Evolutionary conservation across 2,797 vertebrate genomes (phyloP), one percentile per base, ranked within the genome.

Genomic region (Halcyon smyrnensis): DNA sequence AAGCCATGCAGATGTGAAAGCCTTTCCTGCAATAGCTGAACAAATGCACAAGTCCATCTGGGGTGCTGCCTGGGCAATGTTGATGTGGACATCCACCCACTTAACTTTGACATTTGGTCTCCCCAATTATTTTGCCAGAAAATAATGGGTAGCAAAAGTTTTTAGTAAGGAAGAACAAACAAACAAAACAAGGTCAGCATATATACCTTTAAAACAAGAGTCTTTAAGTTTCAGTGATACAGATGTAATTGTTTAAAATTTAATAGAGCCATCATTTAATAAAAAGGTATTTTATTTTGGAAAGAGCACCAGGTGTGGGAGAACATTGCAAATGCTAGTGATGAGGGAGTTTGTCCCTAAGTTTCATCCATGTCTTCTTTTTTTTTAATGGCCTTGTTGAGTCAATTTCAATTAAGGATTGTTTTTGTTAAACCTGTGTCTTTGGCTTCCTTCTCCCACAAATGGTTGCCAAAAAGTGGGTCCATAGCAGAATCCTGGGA

Each of bases 51-150:
- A 9, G 15, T 37, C 41, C 34, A 6, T 21, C 46, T 50, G 25
- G 14, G 23, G 32, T 71, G 48, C 17, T 71, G 68, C 15, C 24
- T 68, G 50, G 12, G 8, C 37, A 73, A 83, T 20, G 30, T 8
- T 1, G 1, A 19, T 83, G 23, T 65, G 21, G 85, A 39, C 1
- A 1, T 23, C 37, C n/a, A 32, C 48, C 34, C 0, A 0, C 39
- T 7, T 15, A 60, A 53, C 20, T 67, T 71, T 50, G 65, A 15
- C 4, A 2, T 76, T 68, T 87, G 15, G 1, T 37, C 57, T 76
- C 24, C 15, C 17, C 34, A 14, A 20, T n/a, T 51, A 62, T 62
- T 93, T 63, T 73, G 21, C 9, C 45, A 69, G 24, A n/a, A 78
- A 86, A 63, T 71, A 74, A 5, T 8, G 3, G 2, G 30, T 30